Evolutionary conservation across 2,113 vertebrate species (phyloP).

Genomic region (Uropsilus gracilis): DNA sequence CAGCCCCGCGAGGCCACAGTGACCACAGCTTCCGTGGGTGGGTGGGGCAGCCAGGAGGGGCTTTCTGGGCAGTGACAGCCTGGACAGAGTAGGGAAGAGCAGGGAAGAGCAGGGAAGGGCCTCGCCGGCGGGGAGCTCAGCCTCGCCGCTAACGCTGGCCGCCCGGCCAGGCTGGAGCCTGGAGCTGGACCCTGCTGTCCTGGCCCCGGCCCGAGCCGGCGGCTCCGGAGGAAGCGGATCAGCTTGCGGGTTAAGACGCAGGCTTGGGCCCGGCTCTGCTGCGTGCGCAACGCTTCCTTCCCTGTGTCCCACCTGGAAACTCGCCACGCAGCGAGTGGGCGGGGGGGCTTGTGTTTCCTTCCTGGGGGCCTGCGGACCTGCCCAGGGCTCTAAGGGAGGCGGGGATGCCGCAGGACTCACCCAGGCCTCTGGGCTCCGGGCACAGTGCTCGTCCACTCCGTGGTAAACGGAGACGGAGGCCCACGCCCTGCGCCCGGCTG

Average conservation of each 20-base stretch:
- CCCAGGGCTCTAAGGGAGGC: not conserved
- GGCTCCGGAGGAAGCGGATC: not conserved
- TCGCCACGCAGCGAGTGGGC: not conserved
- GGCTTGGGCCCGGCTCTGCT: not conserved
- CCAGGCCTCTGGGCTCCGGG: not conserved
- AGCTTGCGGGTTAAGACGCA: not conserved
- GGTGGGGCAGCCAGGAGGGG: not conserved
- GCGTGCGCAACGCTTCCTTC: not conserved
- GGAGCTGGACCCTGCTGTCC: not conserved
- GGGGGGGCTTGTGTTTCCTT: not conserved
- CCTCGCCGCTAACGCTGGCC: not conserved
- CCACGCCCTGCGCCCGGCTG: not conserved
- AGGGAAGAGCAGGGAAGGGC: not conserved
- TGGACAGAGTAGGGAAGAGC: not conserved
- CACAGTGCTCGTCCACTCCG: not conserved
- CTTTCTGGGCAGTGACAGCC: not conserved
- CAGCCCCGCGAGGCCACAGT: not conserved
- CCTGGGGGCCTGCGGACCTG: not conserved
- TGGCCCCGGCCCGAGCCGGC: not conserved
- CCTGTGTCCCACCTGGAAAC: not conserved
- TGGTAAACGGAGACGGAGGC: fast-evolving
- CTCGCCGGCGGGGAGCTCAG: not conserved
- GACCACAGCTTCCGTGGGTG: not conserved
- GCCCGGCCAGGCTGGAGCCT: not conserved
- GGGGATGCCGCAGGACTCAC: not conserved